Conservation (phyloP, 2,113 vertebrate genomes). For the Proteles cristata region DNA sequence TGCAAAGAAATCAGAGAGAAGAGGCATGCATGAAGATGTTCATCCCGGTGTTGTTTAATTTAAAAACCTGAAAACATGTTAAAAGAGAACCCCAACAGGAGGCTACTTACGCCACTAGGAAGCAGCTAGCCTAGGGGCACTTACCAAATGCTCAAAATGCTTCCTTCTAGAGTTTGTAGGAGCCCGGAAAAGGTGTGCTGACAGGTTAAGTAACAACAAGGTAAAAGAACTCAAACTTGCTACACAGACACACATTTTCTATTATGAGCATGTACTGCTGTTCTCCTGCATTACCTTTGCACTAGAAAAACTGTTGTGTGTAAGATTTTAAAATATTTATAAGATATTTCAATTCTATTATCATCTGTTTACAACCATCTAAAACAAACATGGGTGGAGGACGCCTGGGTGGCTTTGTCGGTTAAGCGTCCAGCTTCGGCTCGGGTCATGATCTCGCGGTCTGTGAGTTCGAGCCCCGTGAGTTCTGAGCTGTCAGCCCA, state of each 20-base stretch:
- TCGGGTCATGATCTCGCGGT: too few relatives aligned
- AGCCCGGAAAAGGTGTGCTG: neutral
- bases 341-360: neutral
- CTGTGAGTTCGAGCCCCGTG: too few relatives aligned
- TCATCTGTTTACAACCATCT: neutral
- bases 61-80: too few relatives aligned
- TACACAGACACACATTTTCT: neutral
- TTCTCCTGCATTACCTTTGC: neutral
- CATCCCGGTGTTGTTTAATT: too few relatives aligned
- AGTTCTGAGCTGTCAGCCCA: too few relatives aligned
- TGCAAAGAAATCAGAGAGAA: too few relatives aligned
- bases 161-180: neutral
- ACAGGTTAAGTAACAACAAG: neutral
- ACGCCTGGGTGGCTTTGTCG: too few relatives aligned
- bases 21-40: too few relatives aligned
- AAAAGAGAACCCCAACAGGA: too few relatives aligned
- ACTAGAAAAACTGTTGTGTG: neutral
- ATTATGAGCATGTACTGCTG: fast-evolving
- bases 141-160: neutral
- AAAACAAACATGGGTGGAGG: neutral
- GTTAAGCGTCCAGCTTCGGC: too few relatives aligned
- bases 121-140: neutral
- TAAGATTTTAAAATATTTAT: neutral
- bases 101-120: too few relatives aligned
- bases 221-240: neutral